phyloP scores from a whole-genome alignment of 2,797 vertebrate genomes.

The Macrochelys suwanniensis region DNA sequence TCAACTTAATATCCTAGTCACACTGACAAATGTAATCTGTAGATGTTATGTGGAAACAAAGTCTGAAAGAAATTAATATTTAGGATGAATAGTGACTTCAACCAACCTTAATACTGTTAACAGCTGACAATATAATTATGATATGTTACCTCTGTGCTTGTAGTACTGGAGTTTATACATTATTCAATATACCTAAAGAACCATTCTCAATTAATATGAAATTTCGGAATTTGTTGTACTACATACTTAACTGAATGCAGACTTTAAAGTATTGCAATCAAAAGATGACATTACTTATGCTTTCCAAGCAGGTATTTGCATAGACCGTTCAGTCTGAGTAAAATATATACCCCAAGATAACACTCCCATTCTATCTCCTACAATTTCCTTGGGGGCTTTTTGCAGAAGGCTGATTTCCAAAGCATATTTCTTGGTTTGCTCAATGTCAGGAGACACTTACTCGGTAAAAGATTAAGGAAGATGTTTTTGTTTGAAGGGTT shows the following conservation, averaged over 20 bases:
- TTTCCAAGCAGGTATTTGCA: background rate
- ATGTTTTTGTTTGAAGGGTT: rapidly evolving
- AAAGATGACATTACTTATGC: background rate
- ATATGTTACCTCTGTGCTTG: background rate
- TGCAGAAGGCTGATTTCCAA: background rate
- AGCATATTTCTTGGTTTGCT: background rate
- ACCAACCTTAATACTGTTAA: background rate
- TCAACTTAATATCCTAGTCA: background rate
- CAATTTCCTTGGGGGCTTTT: background rate
- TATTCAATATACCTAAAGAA: constrained; percentile 22
- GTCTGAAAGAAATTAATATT: constrained; percentile 6
- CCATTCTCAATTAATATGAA: background rate
- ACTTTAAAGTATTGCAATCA: background rate
- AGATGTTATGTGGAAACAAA: background rate
- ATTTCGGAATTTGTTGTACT: background rate
- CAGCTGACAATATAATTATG: constrained; percentile 16
- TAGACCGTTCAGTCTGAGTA: background rate
- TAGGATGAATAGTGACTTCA: background rate
- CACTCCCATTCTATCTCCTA: background rate
- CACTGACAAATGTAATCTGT: background rate
- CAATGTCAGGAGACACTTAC: background rate
- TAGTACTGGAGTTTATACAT: background rate
- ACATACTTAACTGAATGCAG: background rate
- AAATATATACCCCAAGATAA: background rate
- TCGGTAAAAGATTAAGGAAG: background rate